These are phyloP conservation scores for Apamea epomidion DNA, from an alignment of 2,888 invertebrate genomes.

Conservation along the genomic window DNA sequence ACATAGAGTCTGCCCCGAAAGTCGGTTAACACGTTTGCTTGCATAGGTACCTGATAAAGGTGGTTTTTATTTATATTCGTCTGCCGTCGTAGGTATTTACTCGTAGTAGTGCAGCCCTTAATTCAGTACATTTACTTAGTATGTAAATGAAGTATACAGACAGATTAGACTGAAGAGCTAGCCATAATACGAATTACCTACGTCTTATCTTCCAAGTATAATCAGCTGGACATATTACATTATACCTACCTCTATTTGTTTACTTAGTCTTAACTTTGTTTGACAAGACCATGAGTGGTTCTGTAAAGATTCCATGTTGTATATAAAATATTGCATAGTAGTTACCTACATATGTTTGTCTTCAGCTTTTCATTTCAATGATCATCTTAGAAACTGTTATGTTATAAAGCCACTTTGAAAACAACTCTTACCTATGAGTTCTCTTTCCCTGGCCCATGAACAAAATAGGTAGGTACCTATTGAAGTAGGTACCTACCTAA, in stretches of 20 bases:
- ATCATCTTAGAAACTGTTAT: neutral
- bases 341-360: neutral
- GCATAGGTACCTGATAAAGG: neutral
- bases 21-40: neutral
- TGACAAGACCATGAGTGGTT: neutral
- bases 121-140: neutral
- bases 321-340: neutral
- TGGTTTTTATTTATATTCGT: neutral
- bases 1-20: constrained; percentile 1
- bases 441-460: neutral
- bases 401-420: neutral
- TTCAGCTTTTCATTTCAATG: neutral
- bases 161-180: neutral
- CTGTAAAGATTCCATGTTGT: neutral
- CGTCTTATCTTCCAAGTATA: constrained; percentile 19
- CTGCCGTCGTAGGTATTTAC: neutral
- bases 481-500: neutral
- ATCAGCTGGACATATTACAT: constrained; percentile 28
- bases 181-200: constrained; percentile 1
- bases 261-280: constrained; percentile 20
- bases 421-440: neutral
- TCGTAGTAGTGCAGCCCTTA: constrained; percentile 1
- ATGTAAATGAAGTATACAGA: neutral
- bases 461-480: neutral
- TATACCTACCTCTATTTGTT: constrained; percentile 1